Conservation (phyloP, 2,113 vertebrate species). For the Melanostigma gelatinosum region DNA sequence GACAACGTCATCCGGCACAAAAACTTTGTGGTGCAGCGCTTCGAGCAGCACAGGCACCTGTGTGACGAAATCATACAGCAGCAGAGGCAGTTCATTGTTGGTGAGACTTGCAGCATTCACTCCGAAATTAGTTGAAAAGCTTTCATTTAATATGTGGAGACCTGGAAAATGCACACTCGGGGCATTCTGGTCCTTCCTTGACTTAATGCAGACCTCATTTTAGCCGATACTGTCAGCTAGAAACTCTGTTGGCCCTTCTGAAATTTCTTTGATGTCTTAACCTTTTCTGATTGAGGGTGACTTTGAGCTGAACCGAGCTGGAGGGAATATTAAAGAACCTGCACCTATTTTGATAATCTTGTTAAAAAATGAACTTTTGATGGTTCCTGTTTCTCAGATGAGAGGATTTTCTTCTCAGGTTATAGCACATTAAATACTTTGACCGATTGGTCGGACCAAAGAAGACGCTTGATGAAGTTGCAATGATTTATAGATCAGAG, state of each 20-base stretch:
- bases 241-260: no score
- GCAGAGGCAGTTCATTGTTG: conserved; percentile 88
- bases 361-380: no score
- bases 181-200: no score
- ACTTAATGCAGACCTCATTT: no score
- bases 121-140: neutral
- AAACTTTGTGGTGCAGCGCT: conserved; percentile 82
- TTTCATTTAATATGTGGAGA: neutral
- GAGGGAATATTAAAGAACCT: neutral
- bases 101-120: conserved; percentile 68
- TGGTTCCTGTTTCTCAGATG: no score
- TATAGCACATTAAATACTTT: neutral
- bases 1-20: conserved; percentile 88
- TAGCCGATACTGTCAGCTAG: no score
- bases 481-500: neutral
- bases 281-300: no score
- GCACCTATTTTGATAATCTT: no score
- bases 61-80: conserved; percentile 91
- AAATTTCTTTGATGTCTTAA: no score
- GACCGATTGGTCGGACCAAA: neutral
- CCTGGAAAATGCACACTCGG: no score
- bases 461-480: neutral
- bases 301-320: neutral
- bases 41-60: conserved; percentile 87
- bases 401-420: no score